Evolutionary conservation across 2,888 invertebrate genomes (phyloP), one percentile per base, ranked within the genome.

Genomic region (Drosophila setosimentum): DNA sequence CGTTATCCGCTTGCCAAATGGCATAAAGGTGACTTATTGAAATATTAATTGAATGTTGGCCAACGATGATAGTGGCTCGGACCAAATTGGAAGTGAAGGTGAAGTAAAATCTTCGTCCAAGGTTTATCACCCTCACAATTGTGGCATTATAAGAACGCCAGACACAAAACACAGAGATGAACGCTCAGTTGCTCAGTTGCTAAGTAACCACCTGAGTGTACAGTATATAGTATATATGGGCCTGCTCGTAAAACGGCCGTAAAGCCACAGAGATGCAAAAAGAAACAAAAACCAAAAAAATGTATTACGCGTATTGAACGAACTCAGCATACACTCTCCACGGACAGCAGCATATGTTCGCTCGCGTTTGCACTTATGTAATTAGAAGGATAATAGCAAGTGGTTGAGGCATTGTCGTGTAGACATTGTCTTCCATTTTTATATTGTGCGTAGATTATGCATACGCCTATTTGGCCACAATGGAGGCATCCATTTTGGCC

Each of bases 1-100:
- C 84, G 82, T 90, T 88, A 90, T 88, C 83, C 88, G 80, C 70
- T 69, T 67, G 67, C 72, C 80, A 78, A 90, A 82, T 70, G 75
- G 82, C 78, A 80, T 78, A 83, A 88, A 85, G 87, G 78, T 80
- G 71, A 90, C 88, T 83, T 90, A 88, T 90, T 88, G 90, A 90
- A 90, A 89, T 90, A 87, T 89, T 90, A 88, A 88, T 88, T 88
- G 90, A 90, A 88, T 84, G 78, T 90, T 81, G 78, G 68, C 65
- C 53, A 78, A 76, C 68, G 75, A 55, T 73, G 68, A 82, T 78
- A 58, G 51, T 32, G 76, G 76, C 62, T n/a, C 37, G 35, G 37
- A n/a, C 37, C 27, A 24, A 35, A 27, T 13, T 65, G 66, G 29
- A 58, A 69, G 29, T 53, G n/a, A 29, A 42, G 30, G 29, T 57